Evolutionary conservation across 1,140 invertebrate species (phyloP).

Genomic region (Lethrus apterus): DNA sequence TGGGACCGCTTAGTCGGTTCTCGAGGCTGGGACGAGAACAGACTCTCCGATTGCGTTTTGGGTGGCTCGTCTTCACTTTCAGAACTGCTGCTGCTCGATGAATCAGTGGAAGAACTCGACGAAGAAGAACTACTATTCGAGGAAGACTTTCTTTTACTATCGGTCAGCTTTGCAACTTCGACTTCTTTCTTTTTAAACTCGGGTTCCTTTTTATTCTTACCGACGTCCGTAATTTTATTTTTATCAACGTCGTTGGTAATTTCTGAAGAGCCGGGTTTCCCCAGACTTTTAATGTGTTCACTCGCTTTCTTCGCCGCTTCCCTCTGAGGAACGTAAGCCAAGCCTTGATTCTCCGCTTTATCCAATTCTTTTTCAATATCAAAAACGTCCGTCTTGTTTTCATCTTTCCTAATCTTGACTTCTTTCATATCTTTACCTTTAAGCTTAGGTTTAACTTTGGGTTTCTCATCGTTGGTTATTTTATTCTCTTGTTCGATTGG

Average conservation of each 20-base stretch:
- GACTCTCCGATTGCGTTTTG: conserved; percentile 36
- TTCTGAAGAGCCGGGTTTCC: conserved; percentile 44
- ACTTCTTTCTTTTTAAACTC: conserved; percentile 33
- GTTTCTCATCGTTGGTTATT: conserved; percentile 36
- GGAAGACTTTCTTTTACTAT: conserved; percentile 38
- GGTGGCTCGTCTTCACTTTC: conserved; percentile 36
- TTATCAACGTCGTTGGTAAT: conserved; percentile 32
- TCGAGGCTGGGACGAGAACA: conserved; percentile 22
- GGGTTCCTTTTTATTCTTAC: conserved; percentile 21
- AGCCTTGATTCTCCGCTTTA: conserved; percentile 52
- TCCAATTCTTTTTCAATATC: conserved; percentile 58
- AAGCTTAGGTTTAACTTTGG: conserved; percentile 36
- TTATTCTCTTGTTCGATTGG: no score
- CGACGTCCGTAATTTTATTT: conserved; percentile 22
- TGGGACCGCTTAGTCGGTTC: conserved; percentile 32
- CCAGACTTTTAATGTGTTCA: conserved; percentile 77
- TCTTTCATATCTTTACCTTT: conserved; percentile 23
- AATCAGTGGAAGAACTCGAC: conserved; percentile 37
- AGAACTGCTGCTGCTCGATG: conserved; percentile 39
- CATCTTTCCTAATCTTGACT: conserved; percentile 26
- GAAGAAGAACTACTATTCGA: conserved; percentile 41
- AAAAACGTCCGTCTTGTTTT: conserved; percentile 46
- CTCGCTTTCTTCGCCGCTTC: conserved; percentile 87
- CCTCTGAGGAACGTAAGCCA: conserved; percentile 80
- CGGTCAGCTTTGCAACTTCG: conserved; percentile 30